phyloP scores from a whole-genome alignment of 2,888 invertebrate genomes.

The Agrochola lota region DNA sequence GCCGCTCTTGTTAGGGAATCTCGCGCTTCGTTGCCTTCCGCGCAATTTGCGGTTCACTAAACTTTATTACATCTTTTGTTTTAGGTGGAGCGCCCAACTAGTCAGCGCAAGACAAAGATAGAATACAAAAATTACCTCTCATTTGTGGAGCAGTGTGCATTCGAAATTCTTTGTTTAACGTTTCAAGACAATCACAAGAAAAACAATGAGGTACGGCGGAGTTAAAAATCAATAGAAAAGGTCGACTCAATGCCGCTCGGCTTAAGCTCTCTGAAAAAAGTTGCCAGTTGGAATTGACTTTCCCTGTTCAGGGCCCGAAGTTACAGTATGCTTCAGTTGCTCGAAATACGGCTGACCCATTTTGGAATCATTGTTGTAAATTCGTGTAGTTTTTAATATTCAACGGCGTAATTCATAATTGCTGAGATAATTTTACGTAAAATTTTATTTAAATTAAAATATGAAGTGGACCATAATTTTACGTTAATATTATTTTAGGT shows the following conservation, averaged over 20 bases:
- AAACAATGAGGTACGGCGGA: constrained; percentile 67
- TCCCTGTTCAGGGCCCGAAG: constrained; percentile 81
- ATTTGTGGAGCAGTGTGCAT: constrained; percentile 42
- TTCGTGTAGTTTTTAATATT: constrained; percentile 57
- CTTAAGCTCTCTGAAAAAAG: constrained; percentile 79
- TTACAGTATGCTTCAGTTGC: constrained; percentile 76
- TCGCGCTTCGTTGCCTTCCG: constrained; percentile 71
- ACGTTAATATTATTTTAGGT: constrained; percentile 5
- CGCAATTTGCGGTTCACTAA: constrained; percentile 75
- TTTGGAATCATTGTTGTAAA: constrained; percentile 65
- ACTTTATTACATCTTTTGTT: constrained; percentile 77
- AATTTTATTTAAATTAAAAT: constrained; percentile 7
- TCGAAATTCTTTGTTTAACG: constrained; percentile 57
- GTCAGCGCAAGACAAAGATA: constrained; percentile 41
- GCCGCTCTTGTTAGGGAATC: constrained; percentile 67
- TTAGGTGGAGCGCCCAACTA: constrained; percentile 61
- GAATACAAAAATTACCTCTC: constrained; percentile 34
- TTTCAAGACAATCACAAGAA: constrained; percentile 63
- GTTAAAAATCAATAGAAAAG: constrained; percentile 76
- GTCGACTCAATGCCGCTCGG: constrained; percentile 72
- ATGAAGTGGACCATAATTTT: neutral
- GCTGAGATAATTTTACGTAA: constrained; percentile 19
- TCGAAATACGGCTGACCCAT: constrained; percentile 74
- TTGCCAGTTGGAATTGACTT: constrained; percentile 85
- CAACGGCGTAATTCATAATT: constrained; percentile 47